A percentile compares a stretch with the other conserved stretches of the same genome.
These are phyloP conservation scores for Anabas testudineus DNA, from an alignment of 2,797 vertebrate species.

Conservation along the genomic window DNA sequence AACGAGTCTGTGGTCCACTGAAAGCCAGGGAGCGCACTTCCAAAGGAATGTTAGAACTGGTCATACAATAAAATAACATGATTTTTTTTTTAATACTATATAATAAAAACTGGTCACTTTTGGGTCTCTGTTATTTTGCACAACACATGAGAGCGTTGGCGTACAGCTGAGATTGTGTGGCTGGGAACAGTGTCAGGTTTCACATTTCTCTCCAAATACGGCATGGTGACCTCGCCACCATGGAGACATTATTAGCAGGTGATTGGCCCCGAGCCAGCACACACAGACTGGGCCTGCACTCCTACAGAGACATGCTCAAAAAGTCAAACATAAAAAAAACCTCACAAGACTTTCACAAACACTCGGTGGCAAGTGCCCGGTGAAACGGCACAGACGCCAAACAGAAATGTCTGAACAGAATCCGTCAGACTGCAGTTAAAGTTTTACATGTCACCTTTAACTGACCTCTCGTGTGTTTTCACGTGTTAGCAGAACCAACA, in stretches of 20 bases:
- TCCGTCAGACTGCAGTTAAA: neutral
- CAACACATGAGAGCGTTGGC: slow-evolving; percentile 15
- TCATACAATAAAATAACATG: neutral
- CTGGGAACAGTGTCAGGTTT: slow-evolving; percentile 71
- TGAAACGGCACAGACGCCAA: neutral
- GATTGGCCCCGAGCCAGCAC: slow-evolving; percentile 80
- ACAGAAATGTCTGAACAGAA: slow-evolving; percentile 18
- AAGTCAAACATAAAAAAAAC: slow-evolving; percentile 42
- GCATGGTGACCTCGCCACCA: slow-evolving; percentile 73
- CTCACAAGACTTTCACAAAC: slow-evolving; percentile 35
- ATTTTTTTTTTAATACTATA: neutral
- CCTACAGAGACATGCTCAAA: slow-evolving; percentile 26
- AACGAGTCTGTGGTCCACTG: neutral
- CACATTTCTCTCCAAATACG: slow-evolving; percentile 83
- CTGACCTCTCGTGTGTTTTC: slow-evolving; percentile 78
- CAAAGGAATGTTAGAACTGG: neutral
- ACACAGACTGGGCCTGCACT: slow-evolving; percentile 56
- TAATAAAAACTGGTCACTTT: neutral
- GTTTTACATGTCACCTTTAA: slow-evolving; percentile 80
- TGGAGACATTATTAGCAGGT: slow-evolving; percentile 84
- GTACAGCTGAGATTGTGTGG: slow-evolving; percentile 26
- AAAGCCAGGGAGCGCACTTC: neutral
- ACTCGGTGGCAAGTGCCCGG: neutral
- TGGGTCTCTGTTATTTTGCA: slow-evolving; percentile 9
- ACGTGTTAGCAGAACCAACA: slow-evolving; percentile 49